phyloP scores from a whole-genome alignment of 2,797 vertebrate species.

The Helicolenus hilgendorfi region DNA sequence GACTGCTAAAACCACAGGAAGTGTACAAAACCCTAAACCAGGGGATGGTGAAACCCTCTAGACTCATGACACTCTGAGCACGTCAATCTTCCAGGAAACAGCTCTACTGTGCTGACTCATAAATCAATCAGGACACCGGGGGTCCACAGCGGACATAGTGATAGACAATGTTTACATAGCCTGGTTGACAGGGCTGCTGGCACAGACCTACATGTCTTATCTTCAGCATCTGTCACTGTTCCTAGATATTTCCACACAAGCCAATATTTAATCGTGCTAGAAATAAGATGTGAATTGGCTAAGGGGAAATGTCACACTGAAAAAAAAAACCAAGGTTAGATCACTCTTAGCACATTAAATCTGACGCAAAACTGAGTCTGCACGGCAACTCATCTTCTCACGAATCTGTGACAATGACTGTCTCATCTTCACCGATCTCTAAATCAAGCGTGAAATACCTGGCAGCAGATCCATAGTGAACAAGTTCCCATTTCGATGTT shows the following conservation, averaged over 20 bases:
- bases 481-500: constrained; percentile 85
- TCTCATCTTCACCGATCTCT: not conserved
- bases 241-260: constrained; percentile 29
- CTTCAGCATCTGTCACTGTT: constrained; percentile 21
- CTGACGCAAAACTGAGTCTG: not conserved
- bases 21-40: not conserved
- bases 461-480: constrained; percentile 85
- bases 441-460: constrained; percentile 80
- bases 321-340: not conserved
- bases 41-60: not conserved
- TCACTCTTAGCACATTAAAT: not conserved
- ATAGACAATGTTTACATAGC: constrained; percentile 53
- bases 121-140: constrained; percentile 46
- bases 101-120: constrained; percentile 30
- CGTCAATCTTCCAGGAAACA: constrained; percentile 34
- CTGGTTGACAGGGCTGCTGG: constrained; percentile 20
- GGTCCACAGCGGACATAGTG: constrained; percentile 1
- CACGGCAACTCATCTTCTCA: not conserved
- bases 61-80: not conserved
- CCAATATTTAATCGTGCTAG: constrained; percentile 27
- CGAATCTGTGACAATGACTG: not conserved
- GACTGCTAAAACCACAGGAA: constrained; percentile 15
- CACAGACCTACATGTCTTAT: constrained; percentile 22
- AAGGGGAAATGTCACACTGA: not conserved
- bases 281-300: not conserved